Conservation (phyloP, 2,888 invertebrate species). For the Stomorhina lunata region DNA sequence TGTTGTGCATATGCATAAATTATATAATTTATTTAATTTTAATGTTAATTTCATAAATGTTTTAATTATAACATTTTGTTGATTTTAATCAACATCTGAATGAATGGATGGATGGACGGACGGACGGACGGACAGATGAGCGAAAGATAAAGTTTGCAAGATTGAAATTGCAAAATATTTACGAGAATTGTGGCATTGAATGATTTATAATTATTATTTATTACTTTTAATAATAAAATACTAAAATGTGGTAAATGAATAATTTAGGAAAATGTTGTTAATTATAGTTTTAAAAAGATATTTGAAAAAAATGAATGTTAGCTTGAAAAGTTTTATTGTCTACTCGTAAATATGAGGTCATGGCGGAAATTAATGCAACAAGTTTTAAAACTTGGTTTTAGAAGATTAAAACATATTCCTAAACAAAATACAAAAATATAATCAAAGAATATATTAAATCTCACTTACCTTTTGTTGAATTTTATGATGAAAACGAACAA, state of each 20-base stretch:
- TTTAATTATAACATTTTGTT: conserved; percentile 54
- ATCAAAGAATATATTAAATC: too few relatives aligned
- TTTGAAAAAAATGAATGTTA: neutral
- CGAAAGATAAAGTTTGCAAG: conserved; percentile 20
- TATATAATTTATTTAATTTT: conserved; percentile 42
- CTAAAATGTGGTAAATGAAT: neutral
- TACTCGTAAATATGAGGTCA: too few relatives aligned
- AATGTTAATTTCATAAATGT: conserved; percentile 51
- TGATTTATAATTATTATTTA: conserved; percentile 45
- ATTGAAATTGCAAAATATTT: conserved; percentile 9
- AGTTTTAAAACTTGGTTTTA: neutral
- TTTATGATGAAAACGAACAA: conserved; percentile 3
- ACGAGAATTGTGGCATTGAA: conserved; percentile 33
- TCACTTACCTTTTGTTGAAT: too few relatives aligned
- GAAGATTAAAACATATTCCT: too few relatives aligned
- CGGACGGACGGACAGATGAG: neutral
- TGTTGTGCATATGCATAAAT: conserved; percentile 19
- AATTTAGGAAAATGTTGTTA: neutral
- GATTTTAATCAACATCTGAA: conserved; percentile 30
- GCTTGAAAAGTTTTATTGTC: neutral
- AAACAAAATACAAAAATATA: too few relatives aligned
- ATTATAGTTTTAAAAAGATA: conserved; percentile 3
- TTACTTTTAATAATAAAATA: neutral
- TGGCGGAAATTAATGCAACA: neutral
- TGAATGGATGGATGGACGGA: neutral